Conservation (phyloP, 2,888 invertebrate species). For the Ellobium chinense region DNA sequence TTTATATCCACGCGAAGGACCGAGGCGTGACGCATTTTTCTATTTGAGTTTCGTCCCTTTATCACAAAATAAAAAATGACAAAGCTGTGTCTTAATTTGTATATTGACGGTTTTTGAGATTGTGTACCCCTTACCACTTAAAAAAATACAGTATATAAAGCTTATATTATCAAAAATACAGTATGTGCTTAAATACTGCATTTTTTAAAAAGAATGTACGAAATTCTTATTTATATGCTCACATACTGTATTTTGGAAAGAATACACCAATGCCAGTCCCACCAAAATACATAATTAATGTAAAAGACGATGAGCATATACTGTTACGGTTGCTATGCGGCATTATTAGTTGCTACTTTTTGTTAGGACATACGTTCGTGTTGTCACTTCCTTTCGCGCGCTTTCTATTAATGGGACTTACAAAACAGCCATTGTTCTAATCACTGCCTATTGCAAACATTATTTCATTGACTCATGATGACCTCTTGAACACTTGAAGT, state of each 20-base stretch:
- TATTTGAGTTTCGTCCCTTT: not conserved
- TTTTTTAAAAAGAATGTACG: not conserved
- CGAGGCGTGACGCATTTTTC: not conserved
- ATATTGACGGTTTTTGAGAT: not conserved
- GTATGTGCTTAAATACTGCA: not conserved
- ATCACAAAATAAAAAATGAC: not conserved
- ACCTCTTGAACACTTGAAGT: not conserved
- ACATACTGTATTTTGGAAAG: not conserved
- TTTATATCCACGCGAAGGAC: not conserved
- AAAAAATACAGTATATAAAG: not conserved
- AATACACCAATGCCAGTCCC: not conserved
- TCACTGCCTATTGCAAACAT: not conserved
- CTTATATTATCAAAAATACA: not conserved
- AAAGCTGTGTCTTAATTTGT: not conserved
- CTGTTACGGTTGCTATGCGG: not conserved
- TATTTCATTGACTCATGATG: not conserved
- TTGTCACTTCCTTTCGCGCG: not conserved
- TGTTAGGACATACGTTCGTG: too few species aligned
- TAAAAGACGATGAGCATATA: not conserved
- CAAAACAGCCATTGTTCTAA: not conserved
- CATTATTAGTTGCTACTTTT: too few species aligned
- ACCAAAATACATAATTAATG: not conserved
- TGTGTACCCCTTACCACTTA: not conserved
- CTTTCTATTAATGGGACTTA: not conserved
- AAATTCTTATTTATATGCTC: not conserved